These are phyloP conservation scores for Esperia sulphurella DNA, from an alignment of 2,888 invertebrate genomes.

Conservation along the genomic window DNA sequence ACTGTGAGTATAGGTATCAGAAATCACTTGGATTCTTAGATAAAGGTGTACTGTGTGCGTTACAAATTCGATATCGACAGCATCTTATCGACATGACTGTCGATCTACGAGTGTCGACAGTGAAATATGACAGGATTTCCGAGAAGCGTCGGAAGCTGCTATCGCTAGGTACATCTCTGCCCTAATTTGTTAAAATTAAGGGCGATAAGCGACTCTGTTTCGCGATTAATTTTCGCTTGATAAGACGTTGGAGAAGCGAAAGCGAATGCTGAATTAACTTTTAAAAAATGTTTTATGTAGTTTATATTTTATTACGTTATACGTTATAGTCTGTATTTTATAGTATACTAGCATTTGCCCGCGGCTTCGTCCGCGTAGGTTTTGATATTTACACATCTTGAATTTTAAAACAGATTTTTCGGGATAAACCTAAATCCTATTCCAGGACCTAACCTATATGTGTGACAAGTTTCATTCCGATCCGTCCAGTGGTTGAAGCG, in stretches of 20 bases:
- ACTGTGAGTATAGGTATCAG: no score
- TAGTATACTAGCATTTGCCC: no score
- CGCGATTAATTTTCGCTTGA: background rate
- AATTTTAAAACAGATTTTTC: no score
- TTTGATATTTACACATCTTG: no score
- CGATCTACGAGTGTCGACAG: constrained; percentile 32
- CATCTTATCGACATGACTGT: constrained; percentile 25
- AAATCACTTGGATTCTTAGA: background rate
- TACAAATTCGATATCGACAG: constrained; percentile 25
- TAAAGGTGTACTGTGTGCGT: constrained; percentile 4
- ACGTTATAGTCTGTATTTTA: no score
- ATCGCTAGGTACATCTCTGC: constrained; percentile 30
- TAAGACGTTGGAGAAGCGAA: background rate
- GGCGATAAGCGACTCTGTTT: constrained; percentile 20
- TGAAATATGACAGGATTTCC: constrained; percentile 50
- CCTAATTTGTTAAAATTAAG: constrained; percentile 46
- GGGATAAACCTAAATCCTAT: no score
- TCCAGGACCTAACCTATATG: no score
- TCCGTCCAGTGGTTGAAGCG: no score
- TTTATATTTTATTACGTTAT: no score
- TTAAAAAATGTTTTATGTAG: background rate
- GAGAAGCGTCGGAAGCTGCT: constrained; percentile 23
- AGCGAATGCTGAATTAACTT: background rate
- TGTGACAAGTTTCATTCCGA: no score
- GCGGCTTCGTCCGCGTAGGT: no score